Evolutionary conservation across 2,888 invertebrate species (phyloP), one percentile per base, ranked within the genome.

Genomic region (Drosophila aldrichi): DNA sequence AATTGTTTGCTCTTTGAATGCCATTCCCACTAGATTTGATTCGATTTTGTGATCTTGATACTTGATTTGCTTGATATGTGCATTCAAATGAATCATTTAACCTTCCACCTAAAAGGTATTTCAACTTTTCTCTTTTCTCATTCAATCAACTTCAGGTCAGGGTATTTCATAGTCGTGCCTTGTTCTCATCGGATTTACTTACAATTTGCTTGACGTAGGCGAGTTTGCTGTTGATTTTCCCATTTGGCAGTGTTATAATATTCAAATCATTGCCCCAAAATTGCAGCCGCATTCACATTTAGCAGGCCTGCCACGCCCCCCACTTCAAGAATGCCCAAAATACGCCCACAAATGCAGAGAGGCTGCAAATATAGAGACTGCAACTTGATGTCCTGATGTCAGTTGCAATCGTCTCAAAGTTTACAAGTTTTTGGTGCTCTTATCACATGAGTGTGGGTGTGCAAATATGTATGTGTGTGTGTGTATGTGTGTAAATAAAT

Each of bases 261-360:
- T 78, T 77, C 77, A 77, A 75, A 75, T 75, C 55, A 59, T 56
- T 49, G 54, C 41, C n/a, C 72, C 32, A 40, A 59, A 44, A 56
- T 55, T 55, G 40, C 58, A 67, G 38, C 38, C 32, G 29, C 43
- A 60, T 61, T 22, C 54, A 43, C 46, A 52, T 52, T 60, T 61
- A 48, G 29, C 6, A 44, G 5, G 29, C n/a, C 40, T 40, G 25
- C 40, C 40, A 54, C 25, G 54, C 54, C 40, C 46, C 22, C n/a
- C n/a, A 14, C 10, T 29, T 5, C 22, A 6, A 7, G 44, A 44
- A 16, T 52, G 38, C 38, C 12, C 10, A 4, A 20, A 9, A 36
- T 22, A 22, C n/a, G 38, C 38, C 54, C 54, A 25, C 54, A 68
- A 74, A 61, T 64, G 43, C 77, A 76, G 76, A 70, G 54, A 76